Conservation (phyloP, 2,113 vertebrate genomes). For the Cyanocitta stelleri region DNA sequence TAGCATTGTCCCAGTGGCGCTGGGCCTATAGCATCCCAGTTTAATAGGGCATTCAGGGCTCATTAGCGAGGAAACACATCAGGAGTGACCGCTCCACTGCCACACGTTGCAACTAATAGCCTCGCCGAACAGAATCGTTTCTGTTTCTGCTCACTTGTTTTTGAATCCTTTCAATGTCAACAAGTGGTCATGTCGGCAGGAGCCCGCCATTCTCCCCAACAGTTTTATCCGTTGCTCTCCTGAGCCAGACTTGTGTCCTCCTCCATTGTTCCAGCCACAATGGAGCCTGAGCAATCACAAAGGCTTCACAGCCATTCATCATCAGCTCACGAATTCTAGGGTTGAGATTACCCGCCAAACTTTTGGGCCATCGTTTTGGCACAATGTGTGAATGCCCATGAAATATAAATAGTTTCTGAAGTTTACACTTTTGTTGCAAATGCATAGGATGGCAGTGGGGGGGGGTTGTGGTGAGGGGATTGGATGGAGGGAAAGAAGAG, state of each 20-base stretch:
- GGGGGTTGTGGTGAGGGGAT: neutral
- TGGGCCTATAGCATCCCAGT: constrained; percentile 83
- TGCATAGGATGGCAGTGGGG: neutral
- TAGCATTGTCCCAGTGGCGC: constrained; percentile 76
- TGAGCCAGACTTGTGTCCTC: constrained; percentile 86
- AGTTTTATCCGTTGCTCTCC: constrained; percentile 96
- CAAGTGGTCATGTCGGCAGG: constrained; percentile 81
- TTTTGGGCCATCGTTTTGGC: constrained; percentile 47
- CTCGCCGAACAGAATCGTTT: constrained; percentile 78
- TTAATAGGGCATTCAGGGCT: constrained; percentile 88
- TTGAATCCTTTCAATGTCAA: constrained; percentile 83
- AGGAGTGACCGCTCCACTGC: constrained; percentile 80
- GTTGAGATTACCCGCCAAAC: constrained; percentile 74
- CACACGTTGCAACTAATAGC: constrained; percentile 90
- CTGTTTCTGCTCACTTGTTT: constrained; percentile 92
- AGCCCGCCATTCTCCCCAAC: constrained; percentile 76
- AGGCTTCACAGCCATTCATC: constrained; percentile 96
- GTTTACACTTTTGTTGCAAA: constrained; percentile 35
- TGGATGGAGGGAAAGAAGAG: neutral
- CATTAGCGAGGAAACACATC: constrained; percentile 80
- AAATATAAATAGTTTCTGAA: constrained; percentile 60
- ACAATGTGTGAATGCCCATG: constrained; percentile 24
- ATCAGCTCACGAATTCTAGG: constrained; percentile 78
- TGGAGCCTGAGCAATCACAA: constrained; percentile 96
- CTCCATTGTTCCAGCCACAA: constrained; percentile 87